phyloP scores from a whole-genome alignment of 2,797 vertebrate genomes.

The Melanotaenia pygmaea region DNA sequence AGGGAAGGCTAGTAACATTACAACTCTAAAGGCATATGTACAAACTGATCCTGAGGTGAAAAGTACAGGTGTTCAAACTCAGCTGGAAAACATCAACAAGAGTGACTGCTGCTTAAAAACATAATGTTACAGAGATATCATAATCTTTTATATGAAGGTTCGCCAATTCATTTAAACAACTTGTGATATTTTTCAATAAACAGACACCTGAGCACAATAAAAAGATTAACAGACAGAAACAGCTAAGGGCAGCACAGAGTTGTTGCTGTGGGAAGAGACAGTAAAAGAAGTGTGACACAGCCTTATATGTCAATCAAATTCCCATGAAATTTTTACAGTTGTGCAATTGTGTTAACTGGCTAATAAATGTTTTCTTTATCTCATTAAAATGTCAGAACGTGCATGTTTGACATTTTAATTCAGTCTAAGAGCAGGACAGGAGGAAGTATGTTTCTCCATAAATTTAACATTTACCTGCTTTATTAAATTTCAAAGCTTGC shows the following conservation, averaged over 20 bases:
- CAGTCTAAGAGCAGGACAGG: not conserved
- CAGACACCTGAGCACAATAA: not conserved
- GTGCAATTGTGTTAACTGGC: too few species aligned
- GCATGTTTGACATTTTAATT: too few species aligned
- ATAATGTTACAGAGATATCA: too few species aligned
- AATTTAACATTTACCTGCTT: not conserved
- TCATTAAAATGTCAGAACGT: too few species aligned
- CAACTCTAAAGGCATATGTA: not conserved
- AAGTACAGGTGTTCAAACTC: not conserved
- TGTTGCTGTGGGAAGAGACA: not conserved
- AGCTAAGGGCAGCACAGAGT: not conserved
- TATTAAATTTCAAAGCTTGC: not conserved
- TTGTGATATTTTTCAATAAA: too few species aligned
- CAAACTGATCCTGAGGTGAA: not conserved
- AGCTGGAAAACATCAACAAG: not conserved
- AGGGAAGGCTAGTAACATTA: not conserved
- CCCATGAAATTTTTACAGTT: too few species aligned
- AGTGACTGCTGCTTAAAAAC: too few species aligned
- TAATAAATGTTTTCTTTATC: too few species aligned
- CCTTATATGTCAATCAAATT: not conserved
- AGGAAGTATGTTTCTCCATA: not conserved
- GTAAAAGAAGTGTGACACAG: not conserved
- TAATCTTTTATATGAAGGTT: too few species aligned
- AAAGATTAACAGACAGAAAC: not conserved
- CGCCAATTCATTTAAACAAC: too few species aligned